Percentiles rank a stretch among this genome's conserved stretches.
Conservation (phyloP, 2,113 vertebrate species). For the Actenoides lindsayi region DNA sequence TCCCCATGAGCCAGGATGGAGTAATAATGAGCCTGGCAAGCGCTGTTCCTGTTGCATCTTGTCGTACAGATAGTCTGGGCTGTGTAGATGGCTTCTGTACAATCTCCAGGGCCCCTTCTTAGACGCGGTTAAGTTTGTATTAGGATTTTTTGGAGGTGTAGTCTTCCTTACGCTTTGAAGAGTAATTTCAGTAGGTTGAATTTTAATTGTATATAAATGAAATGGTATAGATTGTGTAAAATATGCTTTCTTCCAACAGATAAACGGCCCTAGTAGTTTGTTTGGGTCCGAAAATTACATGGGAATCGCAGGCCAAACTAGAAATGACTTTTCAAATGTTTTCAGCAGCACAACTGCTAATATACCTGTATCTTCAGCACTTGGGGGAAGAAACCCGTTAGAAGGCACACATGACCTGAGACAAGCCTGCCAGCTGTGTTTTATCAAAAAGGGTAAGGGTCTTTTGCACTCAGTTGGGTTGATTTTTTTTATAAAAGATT, state of each 20-base stretch:
- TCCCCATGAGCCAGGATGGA: neutral
- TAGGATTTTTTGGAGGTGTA: neutral
- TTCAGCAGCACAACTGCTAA: slow-evolving; percentile 70
- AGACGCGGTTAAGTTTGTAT: neutral
- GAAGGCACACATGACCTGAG: slow-evolving; percentile 93
- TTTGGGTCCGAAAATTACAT: slow-evolving; percentile 80
- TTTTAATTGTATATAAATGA: neutral
- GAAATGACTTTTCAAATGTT: slow-evolving; percentile 73
- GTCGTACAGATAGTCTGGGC: neutral
- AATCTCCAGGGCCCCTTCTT: neutral
- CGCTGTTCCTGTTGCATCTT: neutral
- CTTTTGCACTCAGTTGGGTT: neutral
- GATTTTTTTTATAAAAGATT: neutral
- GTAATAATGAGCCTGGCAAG: neutral
- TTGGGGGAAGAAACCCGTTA: slow-evolving; percentile 82
- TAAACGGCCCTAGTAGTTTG: slow-evolving; percentile 79
- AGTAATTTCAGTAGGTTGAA: neutral
- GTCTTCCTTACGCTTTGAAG: neutral
- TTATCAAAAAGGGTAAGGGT: slow-evolving; percentile 88
- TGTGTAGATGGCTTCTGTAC: neutral
- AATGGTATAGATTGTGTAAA: neutral
- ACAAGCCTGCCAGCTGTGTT: slow-evolving; percentile 92
- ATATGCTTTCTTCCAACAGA: slow-evolving; percentile 70
- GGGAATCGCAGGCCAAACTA: slow-evolving; percentile 74
- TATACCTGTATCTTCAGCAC: slow-evolving; percentile 52